Evolutionary conservation across 2,888 invertebrate genomes (phyloP), one percentile per base, ranked within the genome.

Genomic region (Oegoconia quadripuncta): DNA sequence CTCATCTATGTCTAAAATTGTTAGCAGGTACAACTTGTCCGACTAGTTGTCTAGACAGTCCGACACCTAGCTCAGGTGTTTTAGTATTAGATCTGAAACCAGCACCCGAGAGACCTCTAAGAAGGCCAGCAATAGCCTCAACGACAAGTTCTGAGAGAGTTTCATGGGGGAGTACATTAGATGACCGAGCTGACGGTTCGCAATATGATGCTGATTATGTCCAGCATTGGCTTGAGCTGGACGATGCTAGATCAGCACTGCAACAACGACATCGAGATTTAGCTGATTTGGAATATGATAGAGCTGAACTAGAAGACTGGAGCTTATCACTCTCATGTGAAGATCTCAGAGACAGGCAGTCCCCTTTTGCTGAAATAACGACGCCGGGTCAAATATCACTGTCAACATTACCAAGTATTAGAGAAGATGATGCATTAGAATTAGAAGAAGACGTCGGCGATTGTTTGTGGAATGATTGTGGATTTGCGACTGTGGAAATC

Each of bases 301-400:
- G 91, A 52, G 91, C 93, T 2, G 94, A 94, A 70, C 75, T 94
- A 47, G 93, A 94, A 74, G 93, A 94, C 69, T 94, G 94, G 94
- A 93, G 93, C 64, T 83, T 93, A 63, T 92, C 92, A 30, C 74
- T 93, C 44, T 93, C 93, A 0, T 91, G 89, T 50, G 93, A 93
- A 64, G 93, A 93, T 72, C 82, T 93, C 41, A 83, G 88, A 55
- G 90, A 91, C 50, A 71, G 88, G 39, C 84, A 83, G 50, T 84
- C 87, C 11, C 84, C 84, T 12, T 83, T 82, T 50, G 84, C 83
- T 28, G 86, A 87, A 70, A 87, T 83, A 48, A 81, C 87, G 4
- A 91, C 91, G 2, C 91, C 91, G 0, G 91, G 90, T 6, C 91
- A 90, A 74, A 90, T 91, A 59, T 91, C 91, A 1, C 69, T 91